Evolutionary conservation across 37 sponge, comb jelly and placozoan genomes (phyloP).

Genomic region (Mnemiopsis leidyi): DNA sequence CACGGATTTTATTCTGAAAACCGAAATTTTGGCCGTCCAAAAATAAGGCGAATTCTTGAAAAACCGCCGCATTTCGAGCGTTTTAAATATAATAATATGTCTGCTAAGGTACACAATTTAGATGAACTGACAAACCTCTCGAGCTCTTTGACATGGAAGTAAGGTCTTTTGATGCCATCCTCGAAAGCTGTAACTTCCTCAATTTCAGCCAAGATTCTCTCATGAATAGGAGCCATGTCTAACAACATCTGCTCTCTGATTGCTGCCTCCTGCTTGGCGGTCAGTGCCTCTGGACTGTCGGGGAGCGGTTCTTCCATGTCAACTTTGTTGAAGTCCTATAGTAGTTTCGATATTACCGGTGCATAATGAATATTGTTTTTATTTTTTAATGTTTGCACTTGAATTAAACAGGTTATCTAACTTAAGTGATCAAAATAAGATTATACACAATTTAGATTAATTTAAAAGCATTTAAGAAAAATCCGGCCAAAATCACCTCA

Average conservation of each 20-base stretch:
- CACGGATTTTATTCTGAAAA: too few species aligned
- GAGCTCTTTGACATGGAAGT: slow-evolving; percentile 84
- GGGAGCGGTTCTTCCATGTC: slow-evolving; percentile 49
- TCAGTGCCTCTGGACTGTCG: slow-evolving; percentile 12
- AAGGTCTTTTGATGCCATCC: slow-evolving; percentile 79
- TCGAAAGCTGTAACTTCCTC: slow-evolving; percentile 34
- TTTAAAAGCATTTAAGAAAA: too few species aligned
- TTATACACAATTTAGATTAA: too few species aligned
- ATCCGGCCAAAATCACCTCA: not conserved
- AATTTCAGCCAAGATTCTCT: not conserved
- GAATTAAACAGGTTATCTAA: not conserved
- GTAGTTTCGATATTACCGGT: too few species aligned
- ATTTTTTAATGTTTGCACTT: not conserved
- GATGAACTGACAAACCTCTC: slow-evolving; percentile 29
- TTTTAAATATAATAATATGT: too few species aligned
- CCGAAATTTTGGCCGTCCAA: too few species aligned
- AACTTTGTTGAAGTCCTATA: not conserved
- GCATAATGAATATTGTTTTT: too few species aligned
- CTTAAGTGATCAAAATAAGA: too few species aligned
- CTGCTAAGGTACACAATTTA: too few species aligned
- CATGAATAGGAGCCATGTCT: slow-evolving; percentile 54
- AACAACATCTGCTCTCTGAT: slow-evolving; percentile 52
- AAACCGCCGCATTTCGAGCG: too few species aligned
- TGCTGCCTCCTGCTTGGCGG: slow-evolving; percentile 57
- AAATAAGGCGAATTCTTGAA: too few species aligned